Conservation (phyloP, 2,888 invertebrate species). For the Germaria angustata region DNA sequence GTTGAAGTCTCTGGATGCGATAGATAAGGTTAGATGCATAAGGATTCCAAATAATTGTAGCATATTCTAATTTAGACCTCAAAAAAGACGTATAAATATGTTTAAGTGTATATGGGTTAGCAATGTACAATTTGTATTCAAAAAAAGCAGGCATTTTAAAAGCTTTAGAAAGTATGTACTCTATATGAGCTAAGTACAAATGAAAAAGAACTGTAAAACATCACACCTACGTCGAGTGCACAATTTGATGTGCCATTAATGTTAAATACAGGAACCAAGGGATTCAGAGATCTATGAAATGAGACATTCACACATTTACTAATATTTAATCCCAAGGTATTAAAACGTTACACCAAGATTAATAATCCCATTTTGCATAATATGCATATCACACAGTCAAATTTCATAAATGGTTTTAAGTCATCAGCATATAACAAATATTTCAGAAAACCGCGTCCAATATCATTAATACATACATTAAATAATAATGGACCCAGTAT, state of each 20-base stretch:
- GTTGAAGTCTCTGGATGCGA: not conserved
- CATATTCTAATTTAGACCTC: too few species aligned
- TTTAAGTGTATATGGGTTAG: not conserved
- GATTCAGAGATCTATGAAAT: not conserved
- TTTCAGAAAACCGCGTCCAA: too few species aligned
- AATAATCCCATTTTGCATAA: too few species aligned
- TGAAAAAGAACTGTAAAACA: not conserved
- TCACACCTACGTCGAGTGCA: not conserved
- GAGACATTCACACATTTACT: not conserved
- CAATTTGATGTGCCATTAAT: not conserved
- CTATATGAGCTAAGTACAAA: not conserved
- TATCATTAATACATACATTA: too few species aligned
- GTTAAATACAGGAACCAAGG: not conserved
- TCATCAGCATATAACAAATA: too few species aligned
- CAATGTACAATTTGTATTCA: not conserved
- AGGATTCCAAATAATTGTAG: not conserved
- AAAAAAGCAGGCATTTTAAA: not conserved
- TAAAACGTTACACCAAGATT: too few species aligned
- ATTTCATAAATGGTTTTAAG: too few species aligned
- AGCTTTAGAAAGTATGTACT: not conserved
- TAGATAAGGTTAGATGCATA: not conserved
- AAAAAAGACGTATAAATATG: not conserved
- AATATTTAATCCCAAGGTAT: not conserved
- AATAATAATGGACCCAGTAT: too few species aligned
- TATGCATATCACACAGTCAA: too few species aligned